Evolutionary conservation across 2,113 vertebrate species (phyloP), one percentile per base, ranked within the genome.

Genomic region (Drymodes brunneopygia): DNA sequence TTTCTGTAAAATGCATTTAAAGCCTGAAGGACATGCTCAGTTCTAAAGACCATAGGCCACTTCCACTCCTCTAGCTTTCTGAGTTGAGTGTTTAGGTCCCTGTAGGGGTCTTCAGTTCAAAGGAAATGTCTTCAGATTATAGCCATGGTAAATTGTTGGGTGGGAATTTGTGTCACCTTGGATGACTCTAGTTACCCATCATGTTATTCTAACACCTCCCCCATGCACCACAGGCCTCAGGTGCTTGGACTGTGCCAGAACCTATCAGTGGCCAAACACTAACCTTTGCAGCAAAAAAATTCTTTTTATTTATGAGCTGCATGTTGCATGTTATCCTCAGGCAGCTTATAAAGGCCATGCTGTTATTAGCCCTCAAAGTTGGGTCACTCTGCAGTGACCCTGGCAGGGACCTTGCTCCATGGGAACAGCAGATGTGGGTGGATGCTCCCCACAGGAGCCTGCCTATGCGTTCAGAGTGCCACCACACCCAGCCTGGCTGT

Each of bases 381-480:
- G 15, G 20, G n/a, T n/a, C n/a, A 15, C 33, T 56, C 27, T 74
- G 92, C 65, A 70, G 60, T 22, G 28, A 19, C 12, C 58, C 62
- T 81, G 53, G 35, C 5, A 56, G 28, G 35, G 42, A 33, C 28
- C 25, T 64, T 22, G 15, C 16, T 25, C 17, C 8, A 3, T 33
- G 31, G 61, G 51, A 62, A 22, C 8, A 31, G 56, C 38, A 58
- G 33, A 28, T 25, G 15, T 0, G 1, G 17, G 28, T 20, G 28
- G 71, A 10, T 1, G 6, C 9, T 66, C 35, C 14, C 5, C 35
- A 7, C 1, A 3, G 70, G 40, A 91, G 14, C 24, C 50, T 74
- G 28, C 23, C 31, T 9, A 2, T 1, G 0, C 0, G 0, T 62
- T 29, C 0, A 0, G 2, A 58, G 44, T 87, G 65, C 47, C 44